Conservation (phyloP, 1,140 invertebrate species). For the Trachelipus rathkii region DNA sequence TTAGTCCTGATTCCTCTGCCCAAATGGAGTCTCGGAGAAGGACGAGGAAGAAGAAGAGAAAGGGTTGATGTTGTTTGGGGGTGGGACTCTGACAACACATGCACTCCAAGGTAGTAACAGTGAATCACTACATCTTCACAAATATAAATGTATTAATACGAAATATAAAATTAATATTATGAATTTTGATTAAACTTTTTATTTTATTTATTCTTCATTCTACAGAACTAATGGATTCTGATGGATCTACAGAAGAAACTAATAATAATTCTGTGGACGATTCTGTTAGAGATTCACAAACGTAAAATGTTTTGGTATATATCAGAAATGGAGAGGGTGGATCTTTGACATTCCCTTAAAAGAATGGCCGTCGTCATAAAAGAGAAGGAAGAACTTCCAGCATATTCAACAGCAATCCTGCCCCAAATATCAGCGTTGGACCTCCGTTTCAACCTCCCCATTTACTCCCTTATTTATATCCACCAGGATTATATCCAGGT, state of each 20-base stretch:
- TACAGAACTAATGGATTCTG: slow-evolving; percentile 42
- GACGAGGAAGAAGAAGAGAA: slow-evolving; percentile 64
- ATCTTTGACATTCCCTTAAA: slow-evolving; percentile 37
- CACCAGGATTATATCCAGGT: slow-evolving; percentile 69
- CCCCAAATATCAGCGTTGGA: slow-evolving; percentile 72
- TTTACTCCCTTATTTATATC: slow-evolving; percentile 80
- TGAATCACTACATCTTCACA: no score
- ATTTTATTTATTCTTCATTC: not conserved
- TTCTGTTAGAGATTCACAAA: slow-evolving; percentile 39
- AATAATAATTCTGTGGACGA: slow-evolving; percentile 44
- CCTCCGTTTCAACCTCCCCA: slow-evolving; percentile 75
- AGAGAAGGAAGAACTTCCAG: slow-evolving; percentile 37
- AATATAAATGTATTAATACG: no score
- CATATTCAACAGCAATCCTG: slow-evolving; percentile 31
- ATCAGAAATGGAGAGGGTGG: slow-evolving; percentile 39
- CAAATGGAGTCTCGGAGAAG: slow-evolving; percentile 42
- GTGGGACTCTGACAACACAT: no score
- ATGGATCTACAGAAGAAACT: slow-evolving; percentile 43
- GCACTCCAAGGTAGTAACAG: no score
- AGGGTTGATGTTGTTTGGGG: slow-evolving; percentile 84
- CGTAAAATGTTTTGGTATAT: slow-evolving; percentile 39
- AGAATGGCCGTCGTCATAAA: slow-evolving; percentile 37
- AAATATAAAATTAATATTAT: no score
- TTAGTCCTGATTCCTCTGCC: slow-evolving; percentile 34
- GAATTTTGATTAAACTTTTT: no score